Base-by-base conservation (phyloP, 2,888 invertebrate species). In the Napeogenes inachia region DNA sequence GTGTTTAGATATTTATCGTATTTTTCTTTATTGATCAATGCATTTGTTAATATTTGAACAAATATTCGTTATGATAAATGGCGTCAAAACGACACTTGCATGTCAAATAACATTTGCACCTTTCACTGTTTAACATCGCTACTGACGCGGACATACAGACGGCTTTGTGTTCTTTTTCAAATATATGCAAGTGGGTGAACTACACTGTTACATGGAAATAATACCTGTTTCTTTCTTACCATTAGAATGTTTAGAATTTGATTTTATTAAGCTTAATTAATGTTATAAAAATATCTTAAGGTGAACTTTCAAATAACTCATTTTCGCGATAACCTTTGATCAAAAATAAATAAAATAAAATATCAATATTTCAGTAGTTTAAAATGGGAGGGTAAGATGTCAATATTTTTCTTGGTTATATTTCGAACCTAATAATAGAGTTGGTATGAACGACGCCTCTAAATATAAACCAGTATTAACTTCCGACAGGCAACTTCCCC, bases 51-150 rank as follows among this genome's bases (percentile, higher is more conserved):
- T 56, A 45, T 56, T 54, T 61, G 54, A 63, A 50, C 42, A 13
- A 55, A 60, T 63, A 54, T 60, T 63, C 57, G 42, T 46, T 32
- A 54, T 55, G 63, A 58, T 60, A 63, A 63, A 54, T 59, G 63
- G 54, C 13, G 50, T 56, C 53, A 54, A 55, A 50, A 57, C 50
- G 60, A 55, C 63, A 64, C 54, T 61, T 45, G 47, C 53, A 57
- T 66, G 64, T 69, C 65, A 61, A 67, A 57, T 50, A 35, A 56
- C 63, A 47, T 61, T 64, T 61, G 59, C 66, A 68, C 64, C 68
- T 68, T 66, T 68, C 68, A 55, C 68, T 61, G 56, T 45, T 67
- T 63, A 54, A 59, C 58, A 42, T 32, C 21, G 21, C 62, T 45
- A 32, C 46, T 5, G 55, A 33, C 4, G 4, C n/a, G 30, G 38